These are phyloP conservation scores for Apostichopus parvimensis DNA, from an alignment of 35 echinoderm and acorn worm species.

Conservation along the genomic window DNA sequence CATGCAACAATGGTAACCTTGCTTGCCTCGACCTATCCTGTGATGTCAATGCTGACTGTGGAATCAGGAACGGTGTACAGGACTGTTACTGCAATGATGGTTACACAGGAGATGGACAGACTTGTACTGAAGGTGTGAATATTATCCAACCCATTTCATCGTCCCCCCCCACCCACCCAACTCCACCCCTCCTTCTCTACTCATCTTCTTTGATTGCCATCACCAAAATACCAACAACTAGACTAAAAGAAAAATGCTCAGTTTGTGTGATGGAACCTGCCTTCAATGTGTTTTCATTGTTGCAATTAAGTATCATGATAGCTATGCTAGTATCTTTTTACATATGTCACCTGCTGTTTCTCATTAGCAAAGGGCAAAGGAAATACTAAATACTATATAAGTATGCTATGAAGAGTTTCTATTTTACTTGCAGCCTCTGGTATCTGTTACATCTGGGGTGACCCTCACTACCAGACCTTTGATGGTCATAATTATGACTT, in stretches of 20 bases:
- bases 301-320: too few relatives aligned
- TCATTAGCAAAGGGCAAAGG: too few relatives aligned
- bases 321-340: too few relatives aligned
- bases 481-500: constrained; percentile 75
- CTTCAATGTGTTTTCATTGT: too few relatives aligned
- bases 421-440: constrained; percentile 43
- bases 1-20: background rate
- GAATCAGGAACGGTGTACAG: constrained; percentile 19
- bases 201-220: background rate
- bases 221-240: too few relatives aligned
- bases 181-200: background rate
- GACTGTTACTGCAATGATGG: constrained; percentile 61
- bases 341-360: too few relatives aligned
- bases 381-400: too few relatives aligned
- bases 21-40: background rate
- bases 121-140: constrained; percentile 30
- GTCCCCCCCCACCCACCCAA: background rate
- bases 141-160: background rate
- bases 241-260: too few relatives aligned
- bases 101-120: constrained; percentile 67
- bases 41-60: constrained; percentile 57
- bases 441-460: constrained; percentile 86
- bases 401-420: too few relatives aligned
- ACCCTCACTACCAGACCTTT: constrained; percentile 91
- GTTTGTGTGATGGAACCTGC: too few relatives aligned